Evolutionary conservation across 2,888 invertebrate genomes (phyloP), one percentile per base, ranked within the genome.

Genomic region (Pristionchus arcanus): DNA sequence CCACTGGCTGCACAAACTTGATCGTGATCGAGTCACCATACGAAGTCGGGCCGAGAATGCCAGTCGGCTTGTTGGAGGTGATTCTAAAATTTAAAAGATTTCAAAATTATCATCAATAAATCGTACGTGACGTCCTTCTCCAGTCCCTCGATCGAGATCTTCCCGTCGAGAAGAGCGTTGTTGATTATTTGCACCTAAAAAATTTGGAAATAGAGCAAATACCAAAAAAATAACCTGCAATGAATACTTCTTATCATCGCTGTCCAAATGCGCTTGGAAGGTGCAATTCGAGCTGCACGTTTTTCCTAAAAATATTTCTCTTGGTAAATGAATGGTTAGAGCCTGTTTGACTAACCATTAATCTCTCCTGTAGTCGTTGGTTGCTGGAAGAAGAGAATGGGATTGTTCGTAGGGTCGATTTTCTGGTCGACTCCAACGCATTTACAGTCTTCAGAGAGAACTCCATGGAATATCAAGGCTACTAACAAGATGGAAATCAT

Each of bases 331-430:
- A n/a, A n/a, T n/a, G n/a, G n/a, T n/a, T n/a, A n/a, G n/a, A n/a
- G n/a, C n/a, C n/a, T n/a, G n/a, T n/a, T n/a, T n/a, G n/a, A n/a
- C n/a, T n/a, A 25, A 81, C 81, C 81, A 53, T 81, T 81, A 15
- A 81, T 49, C 28, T 49, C 28, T 19, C 81, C 81, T 2, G 49
- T 53, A 15, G 42, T 53, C 11, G 81, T 81, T 2, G 81, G 81
- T 28, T 81, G 81, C 28, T 81, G 81, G 53, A 81, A 81, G 81
- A 81, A 81, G 49, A 81, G 81, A 13, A 81, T 81, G 28, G 81
- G 81, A 53, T 81, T 53, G 16, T 31, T 42, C 3, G 49, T 81
- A 2, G 81, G 49, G 81, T 81, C 81, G 49, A 81, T 81, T 53
- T 25, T 49, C 49, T 81, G 81, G 15, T 49, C 81, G 11, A 25